These are phyloP conservation scores for Psittacara wagleri DNA, from an alignment of 2,113 vertebrate genomes.

Conservation along the genomic window DNA sequence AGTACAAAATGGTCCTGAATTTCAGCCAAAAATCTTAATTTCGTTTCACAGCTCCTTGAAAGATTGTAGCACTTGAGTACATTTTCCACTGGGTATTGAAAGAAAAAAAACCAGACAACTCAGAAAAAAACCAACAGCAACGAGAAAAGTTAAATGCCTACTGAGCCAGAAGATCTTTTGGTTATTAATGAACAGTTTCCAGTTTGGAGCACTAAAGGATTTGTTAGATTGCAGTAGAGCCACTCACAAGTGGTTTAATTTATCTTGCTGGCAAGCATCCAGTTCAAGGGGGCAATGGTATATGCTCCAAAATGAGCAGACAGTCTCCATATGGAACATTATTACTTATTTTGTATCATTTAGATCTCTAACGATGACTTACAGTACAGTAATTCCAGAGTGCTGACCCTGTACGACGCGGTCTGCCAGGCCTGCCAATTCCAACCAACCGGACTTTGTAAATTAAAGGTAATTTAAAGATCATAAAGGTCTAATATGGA, in stretches of 20 bases:
- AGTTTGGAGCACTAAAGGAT: slow-evolving; percentile 42
- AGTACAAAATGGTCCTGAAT: neutral
- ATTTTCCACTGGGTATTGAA: neutral
- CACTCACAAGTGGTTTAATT: slow-evolving; percentile 47
- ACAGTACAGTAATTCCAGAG: slow-evolving; percentile 75
- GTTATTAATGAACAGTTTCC: slow-evolving; percentile 58
- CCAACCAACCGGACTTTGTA: slow-evolving; percentile 75
- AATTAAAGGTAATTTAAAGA: slow-evolving; percentile 85
- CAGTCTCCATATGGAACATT: slow-evolving; percentile 55
- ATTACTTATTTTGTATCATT: slow-evolving; percentile 48
- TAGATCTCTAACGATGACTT: slow-evolving; percentile 81
- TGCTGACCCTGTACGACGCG: slow-evolving; percentile 78
- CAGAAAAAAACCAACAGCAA: neutral
- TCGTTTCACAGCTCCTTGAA: neutral
- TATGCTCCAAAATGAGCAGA: slow-evolving; percentile 39
- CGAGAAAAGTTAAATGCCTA: slow-evolving; percentile 9
- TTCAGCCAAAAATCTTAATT: neutral
- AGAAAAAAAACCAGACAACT: neutral
- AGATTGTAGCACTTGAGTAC: neutral
- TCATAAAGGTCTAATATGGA: slow-evolving; percentile 43
- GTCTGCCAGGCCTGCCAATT: slow-evolving; percentile 79
- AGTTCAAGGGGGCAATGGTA: slow-evolving; percentile 9
- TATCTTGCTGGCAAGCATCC: slow-evolving; percentile 35
- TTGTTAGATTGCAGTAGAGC: slow-evolving; percentile 41
- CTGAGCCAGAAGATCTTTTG: slow-evolving; percentile 47